A percentile compares a stretch with the other conserved stretches of the same genome.
phyloP scores from a whole-genome alignment of 1,140 invertebrate genomes.

The Atta texana region DNA sequence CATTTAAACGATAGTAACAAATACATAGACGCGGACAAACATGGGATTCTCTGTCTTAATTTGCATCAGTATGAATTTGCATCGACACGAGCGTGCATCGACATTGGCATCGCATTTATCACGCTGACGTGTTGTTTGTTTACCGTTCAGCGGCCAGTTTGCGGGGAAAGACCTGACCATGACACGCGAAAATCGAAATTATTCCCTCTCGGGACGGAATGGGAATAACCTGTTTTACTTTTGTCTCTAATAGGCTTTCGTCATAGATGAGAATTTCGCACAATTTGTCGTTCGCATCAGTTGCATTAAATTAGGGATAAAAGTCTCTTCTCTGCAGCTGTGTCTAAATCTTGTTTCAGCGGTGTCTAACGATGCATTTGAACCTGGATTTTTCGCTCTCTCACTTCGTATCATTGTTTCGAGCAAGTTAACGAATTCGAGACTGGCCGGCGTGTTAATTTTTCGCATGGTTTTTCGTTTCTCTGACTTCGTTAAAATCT shows the following conservation, averaged over 20 bases:
- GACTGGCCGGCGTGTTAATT: background rate
- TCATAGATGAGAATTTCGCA: background rate
- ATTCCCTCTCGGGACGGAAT: background rate
- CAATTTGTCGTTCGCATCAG: background rate
- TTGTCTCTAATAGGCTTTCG: background rate
- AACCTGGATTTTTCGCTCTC: background rate
- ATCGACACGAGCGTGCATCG: constrained; percentile 23
- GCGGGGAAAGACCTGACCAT: background rate
- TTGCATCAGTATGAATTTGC: constrained; percentile 29
- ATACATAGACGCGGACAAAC: background rate
- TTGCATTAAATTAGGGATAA: background rate
- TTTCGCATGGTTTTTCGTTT: constrained; percentile 27
- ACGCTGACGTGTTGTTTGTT: constrained; percentile 24
- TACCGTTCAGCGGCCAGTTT: constrained; percentile 20
- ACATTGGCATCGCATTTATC: constrained; percentile 22
- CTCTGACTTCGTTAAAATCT: constrained; percentile 18
- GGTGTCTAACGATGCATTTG: background rate
- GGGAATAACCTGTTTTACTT: background rate
- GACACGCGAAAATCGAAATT: constrained; percentile 24
- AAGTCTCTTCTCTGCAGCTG: background rate
- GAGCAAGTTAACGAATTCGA: background rate
- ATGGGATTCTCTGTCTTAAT: background rate
- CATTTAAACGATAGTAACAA: background rate
- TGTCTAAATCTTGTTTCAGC: background rate
- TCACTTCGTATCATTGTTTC: background rate